Evolutionary conservation across 2,888 invertebrate species (phyloP).

Genomic region (Branchellion lobata): DNA sequence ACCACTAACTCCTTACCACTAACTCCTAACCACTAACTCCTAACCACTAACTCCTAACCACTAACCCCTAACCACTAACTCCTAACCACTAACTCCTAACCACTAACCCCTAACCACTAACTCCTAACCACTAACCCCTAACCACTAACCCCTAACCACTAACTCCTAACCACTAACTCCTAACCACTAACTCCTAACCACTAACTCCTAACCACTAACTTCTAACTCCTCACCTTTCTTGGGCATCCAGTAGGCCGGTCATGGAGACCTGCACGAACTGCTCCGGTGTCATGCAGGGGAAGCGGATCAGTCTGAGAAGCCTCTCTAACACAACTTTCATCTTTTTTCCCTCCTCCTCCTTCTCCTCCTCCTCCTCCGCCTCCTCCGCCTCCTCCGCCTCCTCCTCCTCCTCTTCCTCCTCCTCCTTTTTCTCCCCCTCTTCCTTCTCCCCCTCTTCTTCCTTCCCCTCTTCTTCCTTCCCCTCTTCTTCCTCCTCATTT

Average conservation of each 20-base stretch:
- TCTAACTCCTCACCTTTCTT: too few species aligned
- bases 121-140: too few species aligned
- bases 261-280: slow-evolving; percentile 49
- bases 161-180: too few species aligned
- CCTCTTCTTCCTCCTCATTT: slow-evolving; percentile 53
- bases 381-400: background rate
- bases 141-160: too few species aligned
- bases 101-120: too few species aligned
- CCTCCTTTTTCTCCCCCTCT: slow-evolving; percentile 33
- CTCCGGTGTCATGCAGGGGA: slow-evolving; percentile 53
- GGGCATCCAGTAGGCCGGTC: slow-evolving; percentile 44
- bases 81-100: too few species aligned
- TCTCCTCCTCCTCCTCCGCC: background rate
- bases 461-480: background rate
- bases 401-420: slow-evolving; percentile 53
- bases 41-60: too few species aligned
- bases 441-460: background rate
- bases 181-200: too few species aligned
- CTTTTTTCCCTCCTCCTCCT: background rate
- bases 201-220: too few species aligned
- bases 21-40: too few species aligned
- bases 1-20: too few species aligned
- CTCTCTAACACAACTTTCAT: slow-evolving; percentile 52
- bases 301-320: slow-evolving; percentile 54
- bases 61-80: too few species aligned